Base-by-base conservation (phyloP, 2,113 vertebrate genomes). In the Lampris megalopsis region DNA sequence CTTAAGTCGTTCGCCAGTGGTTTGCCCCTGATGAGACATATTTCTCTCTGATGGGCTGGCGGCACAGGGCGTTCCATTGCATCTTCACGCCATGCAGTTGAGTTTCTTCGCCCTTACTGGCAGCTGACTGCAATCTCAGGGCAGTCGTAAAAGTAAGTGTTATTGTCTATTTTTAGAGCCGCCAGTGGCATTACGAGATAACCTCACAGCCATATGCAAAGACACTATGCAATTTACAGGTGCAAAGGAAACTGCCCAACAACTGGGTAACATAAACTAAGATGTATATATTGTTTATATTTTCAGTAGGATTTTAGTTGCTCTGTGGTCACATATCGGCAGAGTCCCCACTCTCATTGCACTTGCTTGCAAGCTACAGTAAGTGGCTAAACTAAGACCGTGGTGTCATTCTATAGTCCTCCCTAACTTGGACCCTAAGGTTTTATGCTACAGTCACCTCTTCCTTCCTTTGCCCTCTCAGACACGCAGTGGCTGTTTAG, bases 71-170 rank as follows among this genome's bases (percentile, higher is more conserved):
- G 52, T 56, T 54, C 49, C 11, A 48, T n/a, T 2, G 1, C 54
- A 48, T 5, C 83, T 68, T 88, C 80, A 80, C 87, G 87, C 73
- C 11, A 7, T 13, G 40, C 59, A 66, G 76, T 47, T 71, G 73
- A 9, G 52, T 73, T 71, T 24, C 76, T 38, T 71, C 1, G 50
- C 61, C 35, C 62, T 74, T 10, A 62, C 71, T 72, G 80, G 81
- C 72, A 56, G 70, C 63, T 47, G n/a, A 6, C 60, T 54, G 48
- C 57, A 68, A 43, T 67, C 79, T 67, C 67, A 57, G 50, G 0
- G 0, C 10, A 41, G 41, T 37, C 54, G n/a, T 11, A 53, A 53
- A 10, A 13, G 10, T 4, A 53, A n/a, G 9, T 53, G 5, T 24
- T 54, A 54, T 5, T 24, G 52, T 54, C 52, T 54, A n/a, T 45